Base-by-base conservation (phyloP, 2,888 invertebrate species). In the Gryllus longicercus region DNA sequence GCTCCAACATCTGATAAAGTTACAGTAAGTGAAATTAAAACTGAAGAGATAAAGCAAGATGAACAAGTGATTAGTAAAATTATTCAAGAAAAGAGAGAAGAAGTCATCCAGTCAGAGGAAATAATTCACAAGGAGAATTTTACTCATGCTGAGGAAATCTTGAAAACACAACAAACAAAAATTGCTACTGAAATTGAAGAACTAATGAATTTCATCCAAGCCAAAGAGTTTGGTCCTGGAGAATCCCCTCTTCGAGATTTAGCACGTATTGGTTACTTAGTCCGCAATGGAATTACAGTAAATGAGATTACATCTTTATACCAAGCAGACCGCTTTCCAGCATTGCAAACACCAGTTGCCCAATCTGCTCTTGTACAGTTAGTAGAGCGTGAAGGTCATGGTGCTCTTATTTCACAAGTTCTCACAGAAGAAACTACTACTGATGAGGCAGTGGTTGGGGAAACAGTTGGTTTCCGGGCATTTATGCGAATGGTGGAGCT, bases 401-500 rank as follows among this genome's bases (percentile, higher is more conserved):
- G 94, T 1, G 91, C 94, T 0, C 87, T 96, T 49, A 95, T 96
- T 81, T 92, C 94, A 0, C 93, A 95, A 87, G 93, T 95, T 78
- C 88, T 95, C 79, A 93, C 94, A 0, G 94, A 95, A 87, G 95
- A 95, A 86, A 93, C 93, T 0, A 90, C 93, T 1, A 91, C 93
- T 79, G 94, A 94, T 85, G 95, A 95, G 86, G 92, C 92, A 80
- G 88, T 92, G 38, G 89, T 94, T 38, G 95, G 94, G 5, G 93
- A 94, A 1, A 94, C 94, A 79, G 93, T 94, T 79, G 95, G 95
- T 16, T 95, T 96, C 87, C 91, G 93, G 83, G 95, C 96, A 11
- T 94, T 96, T 86, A 92, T 96, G 88, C 92, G 92, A 85, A 95
- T 96, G 94, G 92, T 96, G 12, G 94, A 95, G 85, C 89, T 93